These are phyloP conservation scores for Cephus sareptanus DNA, from an alignment of 2,888 invertebrate genomes.

Conservation along the genomic window DNA sequence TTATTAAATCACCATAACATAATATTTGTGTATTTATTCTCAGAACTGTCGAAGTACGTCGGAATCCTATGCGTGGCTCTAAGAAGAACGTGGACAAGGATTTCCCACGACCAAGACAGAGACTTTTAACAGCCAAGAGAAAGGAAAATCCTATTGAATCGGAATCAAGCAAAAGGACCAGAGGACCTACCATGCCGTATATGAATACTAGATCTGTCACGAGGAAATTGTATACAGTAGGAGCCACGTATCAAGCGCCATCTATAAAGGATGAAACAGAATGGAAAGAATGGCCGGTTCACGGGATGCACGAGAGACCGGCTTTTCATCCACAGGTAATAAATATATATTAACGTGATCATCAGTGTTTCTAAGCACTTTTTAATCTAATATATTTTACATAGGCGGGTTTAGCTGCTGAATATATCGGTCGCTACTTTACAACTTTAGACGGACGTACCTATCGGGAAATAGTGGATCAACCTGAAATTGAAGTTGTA, in stretches of 20 bases:
- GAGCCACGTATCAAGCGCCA: constrained; percentile 57
- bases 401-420: constrained; percentile 53
- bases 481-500: constrained; percentile 45
- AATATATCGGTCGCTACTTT: constrained; percentile 51
- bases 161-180: constrained; percentile 11
- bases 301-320: constrained; percentile 62
- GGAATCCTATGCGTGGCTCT: constrained; percentile 45
- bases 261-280: constrained; percentile 47
- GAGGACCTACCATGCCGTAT: constrained; percentile 38
- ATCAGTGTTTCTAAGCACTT: neutral
- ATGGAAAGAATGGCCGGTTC: constrained; percentile 60
- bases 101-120: constrained; percentile 39
- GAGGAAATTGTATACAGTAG: constrained; percentile 55
- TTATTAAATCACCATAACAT: neutral
- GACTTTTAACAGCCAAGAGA: constrained; percentile 40
- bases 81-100: constrained; percentile 43
- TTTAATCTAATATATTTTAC: constrained; percentile 13
- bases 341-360: neutral
- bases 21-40: neutral
- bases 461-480: constrained; percentile 49
- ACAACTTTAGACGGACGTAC: constrained; percentile 45
- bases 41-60: constrained; percentile 38
- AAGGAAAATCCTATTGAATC: constrained; percentile 20
- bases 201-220: constrained; percentile 62
- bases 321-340: constrained; percentile 55